Base-by-base conservation (phyloP, 2,888 invertebrate genomes). In the Orthosia cruda region DNA sequence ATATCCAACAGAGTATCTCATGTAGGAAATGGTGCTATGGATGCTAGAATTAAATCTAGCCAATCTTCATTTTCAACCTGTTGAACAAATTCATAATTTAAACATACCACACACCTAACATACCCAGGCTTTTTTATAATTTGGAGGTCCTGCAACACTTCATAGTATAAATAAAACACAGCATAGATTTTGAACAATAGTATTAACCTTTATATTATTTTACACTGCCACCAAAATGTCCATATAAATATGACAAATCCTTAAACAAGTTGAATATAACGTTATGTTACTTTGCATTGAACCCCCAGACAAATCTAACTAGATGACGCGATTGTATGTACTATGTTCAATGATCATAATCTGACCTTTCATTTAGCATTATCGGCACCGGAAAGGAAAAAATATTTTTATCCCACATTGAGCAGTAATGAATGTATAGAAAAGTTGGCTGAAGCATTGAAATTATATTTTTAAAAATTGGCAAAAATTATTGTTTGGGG, bases 61-160 rank as follows among this genome's bases (percentile, higher is more conserved):
- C 93, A 94, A 89, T 89, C 88, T 85, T 93, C 92, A 89, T 90
- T 89, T 84, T 94, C 93, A 84, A 94, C 91, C 95, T 95, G 95
- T 87, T 78, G 88, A 89, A 89, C 73, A 83, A 70, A 65, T 70
- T 70, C 58, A 57, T 63, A 50, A 58, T n/a, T 47, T 12, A 52
- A 1, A 12, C 13, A 54, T 32, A 32, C 26, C 2, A 32, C 57
- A 57, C 11, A n/a, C 15, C 13, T 58, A n/a, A n/a, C n/a, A n/a
- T n/a, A n/a, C n/a, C n/a, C n/a, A n/a, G n/a, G n/a, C n/a, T n/a
- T n/a, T 26, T 26, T 26, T 26, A 3, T n/a, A 20, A 45, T 50
- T 23, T 50, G 47, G 40, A 40, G 40, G 40, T 26, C 18, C 4
- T 63, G 16, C 52, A 57, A 50, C 45, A 20, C 54, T 23, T 49